A percentile compares a stretch with the other conserved stretches of the same genome.
Evolutionary conservation across 2,113 vertebrate species (phyloP).

Genomic region (Pavo muticus): DNA sequence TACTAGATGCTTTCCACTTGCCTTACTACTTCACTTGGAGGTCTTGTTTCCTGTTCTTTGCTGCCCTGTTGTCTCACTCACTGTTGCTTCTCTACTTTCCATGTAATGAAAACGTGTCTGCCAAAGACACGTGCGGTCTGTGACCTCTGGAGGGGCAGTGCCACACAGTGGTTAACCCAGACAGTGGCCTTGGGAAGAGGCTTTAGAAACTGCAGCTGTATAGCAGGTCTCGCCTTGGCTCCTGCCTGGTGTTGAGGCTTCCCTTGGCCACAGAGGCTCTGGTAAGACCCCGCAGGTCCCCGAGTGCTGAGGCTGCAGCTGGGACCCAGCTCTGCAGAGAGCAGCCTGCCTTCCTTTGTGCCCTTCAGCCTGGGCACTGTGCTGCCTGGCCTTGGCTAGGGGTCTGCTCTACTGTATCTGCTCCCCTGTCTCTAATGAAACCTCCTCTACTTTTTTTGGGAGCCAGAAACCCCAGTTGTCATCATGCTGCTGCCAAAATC

Average conservation of each 20-base stretch:
- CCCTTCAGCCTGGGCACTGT: neutral
- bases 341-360: neutral
- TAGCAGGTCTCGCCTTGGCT: fast-evolving
- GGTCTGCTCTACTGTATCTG: neutral
- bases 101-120: fast-evolving
- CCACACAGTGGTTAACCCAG: neutral
- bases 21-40: neutral
- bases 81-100: neutral
- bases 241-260: neutral
- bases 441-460: neutral
- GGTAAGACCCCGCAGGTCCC: fast-evolving
- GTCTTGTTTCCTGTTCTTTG: neutral
- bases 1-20: neutral
- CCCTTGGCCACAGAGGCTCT: neutral
- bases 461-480: slow-evolving; percentile 31
- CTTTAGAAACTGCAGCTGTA: neutral
- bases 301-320: neutral
- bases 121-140: neutral
- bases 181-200: too few relatives aligned
- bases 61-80: neutral
- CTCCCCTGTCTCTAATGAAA: neutral
- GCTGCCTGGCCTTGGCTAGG: neutral
- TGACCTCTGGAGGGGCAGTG: neutral
- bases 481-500: neutral
- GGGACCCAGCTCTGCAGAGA: neutral